These are phyloP conservation scores for Therioaphis trifolii DNA, from an alignment of 2,888 invertebrate species.

Conservation along the genomic window DNA sequence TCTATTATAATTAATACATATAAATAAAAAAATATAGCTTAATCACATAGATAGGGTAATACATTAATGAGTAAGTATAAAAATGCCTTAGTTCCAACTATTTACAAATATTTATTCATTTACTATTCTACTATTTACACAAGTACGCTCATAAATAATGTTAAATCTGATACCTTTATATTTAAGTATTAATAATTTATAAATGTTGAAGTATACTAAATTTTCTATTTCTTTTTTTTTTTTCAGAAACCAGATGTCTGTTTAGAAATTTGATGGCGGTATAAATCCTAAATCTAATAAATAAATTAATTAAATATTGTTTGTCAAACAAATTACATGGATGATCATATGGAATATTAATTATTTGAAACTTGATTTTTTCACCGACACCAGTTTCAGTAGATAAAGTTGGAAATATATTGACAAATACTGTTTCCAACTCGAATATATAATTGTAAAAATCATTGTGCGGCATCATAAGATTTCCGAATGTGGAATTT, in stretches of 20 bases:
- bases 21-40: too few species aligned
- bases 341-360: neutral
- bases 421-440: neutral
- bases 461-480: neutral
- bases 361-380: neutral
- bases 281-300: slow-evolving; percentile 5
- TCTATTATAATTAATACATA: too few species aligned
- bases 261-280: neutral
- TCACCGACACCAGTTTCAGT: neutral
- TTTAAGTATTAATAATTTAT: too few species aligned
- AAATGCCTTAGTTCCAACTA: too few species aligned
- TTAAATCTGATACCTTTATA: too few species aligned
- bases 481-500: neutral
- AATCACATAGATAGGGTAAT: too few species aligned
- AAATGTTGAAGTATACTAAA: neutral
- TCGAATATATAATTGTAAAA: neutral
- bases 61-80: too few species aligned
- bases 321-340: neutral
- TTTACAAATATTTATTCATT: too few species aligned
- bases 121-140: too few species aligned
- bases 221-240: neutral
- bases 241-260: neutral
- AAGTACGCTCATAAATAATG: too few species aligned
- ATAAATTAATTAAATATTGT: neutral
- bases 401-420: neutral